phyloP scores from a whole-genome alignment of 1,140 invertebrate genomes.

The Lepidostoma basale region DNA sequence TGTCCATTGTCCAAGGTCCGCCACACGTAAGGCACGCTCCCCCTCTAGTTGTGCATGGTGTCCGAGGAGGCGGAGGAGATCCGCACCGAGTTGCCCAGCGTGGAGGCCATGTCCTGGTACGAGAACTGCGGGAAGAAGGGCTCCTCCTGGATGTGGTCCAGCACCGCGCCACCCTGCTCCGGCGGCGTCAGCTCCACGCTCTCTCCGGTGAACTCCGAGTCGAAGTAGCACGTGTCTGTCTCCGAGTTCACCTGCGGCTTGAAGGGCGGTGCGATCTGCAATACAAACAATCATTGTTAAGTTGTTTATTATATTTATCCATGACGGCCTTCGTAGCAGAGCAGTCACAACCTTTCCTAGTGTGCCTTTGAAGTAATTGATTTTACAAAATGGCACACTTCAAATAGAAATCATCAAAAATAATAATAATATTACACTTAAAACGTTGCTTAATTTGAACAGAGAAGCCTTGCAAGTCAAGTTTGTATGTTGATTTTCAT shows the following conservation, averaged over 20 bases:
- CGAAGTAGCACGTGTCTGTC: conserved; percentile 97
- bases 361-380: too few relatives aligned
- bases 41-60: conserved; percentile 42
- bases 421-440: neutral
- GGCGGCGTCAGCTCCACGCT: conserved; percentile 95
- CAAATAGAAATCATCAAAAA: too few relatives aligned
- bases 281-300: too few relatives aligned
- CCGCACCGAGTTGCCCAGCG: conserved; percentile 55
- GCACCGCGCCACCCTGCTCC: conserved; percentile 65
- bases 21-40: neutral
- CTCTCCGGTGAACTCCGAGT: conserved; percentile 97
- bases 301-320: too few relatives aligned
- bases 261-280: conserved; percentile 85
- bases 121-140: conserved; percentile 72
- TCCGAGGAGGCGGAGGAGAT: conserved; percentile 46
- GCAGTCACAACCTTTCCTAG: too few relatives aligned
- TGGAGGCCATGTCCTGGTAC: conserved; percentile 67
- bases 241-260: conserved; percentile 95
- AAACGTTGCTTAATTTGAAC: too few relatives aligned
- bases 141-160: conserved; percentile 69
- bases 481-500: too few relatives aligned
- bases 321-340: too few relatives aligned
- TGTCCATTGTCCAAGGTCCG: conserved; percentile 2
- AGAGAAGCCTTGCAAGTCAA: too few relatives aligned
- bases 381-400: too few relatives aligned